Evolutionary conservation across 2,888 invertebrate genomes (phyloP).

Genomic region (Plagodis pulveraria): DNA sequence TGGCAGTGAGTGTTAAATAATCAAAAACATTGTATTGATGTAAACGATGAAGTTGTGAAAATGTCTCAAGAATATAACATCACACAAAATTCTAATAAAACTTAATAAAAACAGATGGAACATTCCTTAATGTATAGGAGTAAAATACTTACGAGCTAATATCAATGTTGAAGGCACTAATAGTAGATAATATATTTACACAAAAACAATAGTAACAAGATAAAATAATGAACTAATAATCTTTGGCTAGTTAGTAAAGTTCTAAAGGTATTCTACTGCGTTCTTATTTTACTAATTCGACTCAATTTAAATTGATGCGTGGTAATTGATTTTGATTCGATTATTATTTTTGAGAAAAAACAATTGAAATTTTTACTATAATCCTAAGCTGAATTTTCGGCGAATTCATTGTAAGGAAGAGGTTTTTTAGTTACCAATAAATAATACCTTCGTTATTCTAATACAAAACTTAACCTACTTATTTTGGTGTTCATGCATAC

Average conservation of each 20-base stretch:
- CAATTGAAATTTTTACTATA: too few species aligned
- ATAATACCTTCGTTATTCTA: neutral
- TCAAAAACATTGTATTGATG: too few species aligned
- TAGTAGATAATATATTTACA: constrained; percentile 48
- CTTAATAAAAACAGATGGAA: constrained; percentile 45
- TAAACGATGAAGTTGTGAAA: constrained; percentile 26
- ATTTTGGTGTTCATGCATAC: neutral
- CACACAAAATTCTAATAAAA: constrained; percentile 29
- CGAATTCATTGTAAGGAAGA: too few species aligned
- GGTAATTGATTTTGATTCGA: too few species aligned
- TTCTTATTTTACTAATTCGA: neutral
- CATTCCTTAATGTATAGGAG: constrained; percentile 50
- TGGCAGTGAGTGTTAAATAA: constrained; percentile 19
- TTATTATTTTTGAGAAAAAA: too few species aligned
- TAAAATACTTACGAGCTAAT: constrained; percentile 49
- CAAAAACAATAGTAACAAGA: constrained; percentile 44
- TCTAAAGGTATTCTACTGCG: constrained; percentile 9
- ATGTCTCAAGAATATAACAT: constrained; percentile 20
- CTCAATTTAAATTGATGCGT: neutral
- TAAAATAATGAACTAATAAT: constrained; percentile 41
- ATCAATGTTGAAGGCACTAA: constrained; percentile 48
- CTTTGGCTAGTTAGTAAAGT: constrained; percentile 38
- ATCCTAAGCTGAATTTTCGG: too few species aligned
- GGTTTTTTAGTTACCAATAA: too few species aligned
- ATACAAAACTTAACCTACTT: neutral